Evolutionary conservation across 2,888 invertebrate genomes (phyloP).

Genomic region (Psococerastis gibbosa): DNA sequence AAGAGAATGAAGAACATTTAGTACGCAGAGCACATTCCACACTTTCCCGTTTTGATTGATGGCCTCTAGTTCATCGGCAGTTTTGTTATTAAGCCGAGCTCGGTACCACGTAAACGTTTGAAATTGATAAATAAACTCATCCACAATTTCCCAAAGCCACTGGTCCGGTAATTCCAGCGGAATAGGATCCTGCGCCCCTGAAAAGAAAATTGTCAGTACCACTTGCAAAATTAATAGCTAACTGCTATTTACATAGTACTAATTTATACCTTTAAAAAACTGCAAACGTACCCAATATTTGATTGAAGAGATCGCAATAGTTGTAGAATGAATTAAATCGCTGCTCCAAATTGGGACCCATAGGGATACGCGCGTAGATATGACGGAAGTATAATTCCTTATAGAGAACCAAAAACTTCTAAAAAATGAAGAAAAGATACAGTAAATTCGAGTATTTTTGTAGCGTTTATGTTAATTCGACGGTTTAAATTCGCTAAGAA

Average conservation of each 20-base stretch:
- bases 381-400: slow-evolving; percentile 96
- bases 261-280: slow-evolving; percentile 1
- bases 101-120: slow-evolving; percentile 77
- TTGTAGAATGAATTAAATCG: slow-evolving; percentile 92
- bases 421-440: slow-evolving; percentile 24
- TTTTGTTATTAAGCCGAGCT: slow-evolving; percentile 31
- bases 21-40: slow-evolving; percentile 95
- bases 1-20: slow-evolving; percentile 93
- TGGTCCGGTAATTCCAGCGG: slow-evolving; percentile 86
- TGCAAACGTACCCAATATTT: slow-evolving; percentile 58
- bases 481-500: no score
- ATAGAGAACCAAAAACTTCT: slow-evolving; percentile 86
- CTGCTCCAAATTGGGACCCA: slow-evolving; percentile 79
- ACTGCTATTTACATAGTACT: background rate
- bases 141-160: slow-evolving; percentile 99
- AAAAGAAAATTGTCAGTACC: slow-evolving; percentile 13
- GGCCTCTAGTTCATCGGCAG: slow-evolving; percentile 50
- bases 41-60: slow-evolving; percentile 64
- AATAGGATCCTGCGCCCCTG: slow-evolving; percentile 60
- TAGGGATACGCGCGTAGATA: slow-evolving; percentile 82
- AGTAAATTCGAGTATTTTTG: slow-evolving; percentile 5
- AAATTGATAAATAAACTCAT: slow-evolving; percentile 98
- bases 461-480: no score
- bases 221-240: background rate
- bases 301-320: slow-evolving; percentile 95